These are phyloP conservation scores for Drosophila limbata DNA, from an alignment of 2,888 invertebrate species.

Conservation along the genomic window DNA sequence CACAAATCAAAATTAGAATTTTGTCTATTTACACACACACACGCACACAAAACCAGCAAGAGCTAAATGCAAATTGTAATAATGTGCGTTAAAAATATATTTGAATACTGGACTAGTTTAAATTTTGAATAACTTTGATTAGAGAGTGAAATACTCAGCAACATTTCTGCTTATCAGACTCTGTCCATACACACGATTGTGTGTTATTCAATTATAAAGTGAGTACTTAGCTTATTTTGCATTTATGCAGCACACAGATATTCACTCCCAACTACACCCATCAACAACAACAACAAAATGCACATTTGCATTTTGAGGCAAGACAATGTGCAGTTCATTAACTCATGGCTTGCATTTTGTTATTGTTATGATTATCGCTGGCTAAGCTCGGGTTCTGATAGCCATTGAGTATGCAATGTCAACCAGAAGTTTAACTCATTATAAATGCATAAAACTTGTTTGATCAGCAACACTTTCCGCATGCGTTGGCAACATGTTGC, in stretches of 20 bases:
- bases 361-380: conserved; percentile 33
- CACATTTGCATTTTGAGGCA: conserved; percentile 29
- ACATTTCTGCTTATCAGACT: conserved; percentile 36
- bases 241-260: conserved; percentile 52
- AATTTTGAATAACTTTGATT: neutral
- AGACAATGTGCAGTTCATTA: conserved; percentile 74
- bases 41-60: conserved; percentile 2
- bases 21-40: conserved; percentile 38
- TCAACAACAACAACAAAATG: conserved; percentile 29
- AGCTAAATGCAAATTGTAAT: conserved; percentile 22
- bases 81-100: conserved; percentile 19
- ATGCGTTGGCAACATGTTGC: conserved; percentile 24
- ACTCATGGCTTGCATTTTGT: conserved; percentile 55
- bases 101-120: conserved; percentile 20
- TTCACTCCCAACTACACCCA: conserved; percentile 6
- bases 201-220: conserved; percentile 64
- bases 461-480: conserved; percentile 16
- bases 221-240: conserved; percentile 66
- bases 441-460: conserved; percentile 25
- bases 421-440: conserved; percentile 13
- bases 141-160: conserved; percentile 7
- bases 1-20: conserved; percentile 53
- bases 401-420: conserved; percentile 19
- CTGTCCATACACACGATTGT: conserved; percentile 16
- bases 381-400: conserved; percentile 21